Base-by-base conservation (phyloP, 2,113 vertebrate genomes). In the Malaclemys terrapin region DNA sequence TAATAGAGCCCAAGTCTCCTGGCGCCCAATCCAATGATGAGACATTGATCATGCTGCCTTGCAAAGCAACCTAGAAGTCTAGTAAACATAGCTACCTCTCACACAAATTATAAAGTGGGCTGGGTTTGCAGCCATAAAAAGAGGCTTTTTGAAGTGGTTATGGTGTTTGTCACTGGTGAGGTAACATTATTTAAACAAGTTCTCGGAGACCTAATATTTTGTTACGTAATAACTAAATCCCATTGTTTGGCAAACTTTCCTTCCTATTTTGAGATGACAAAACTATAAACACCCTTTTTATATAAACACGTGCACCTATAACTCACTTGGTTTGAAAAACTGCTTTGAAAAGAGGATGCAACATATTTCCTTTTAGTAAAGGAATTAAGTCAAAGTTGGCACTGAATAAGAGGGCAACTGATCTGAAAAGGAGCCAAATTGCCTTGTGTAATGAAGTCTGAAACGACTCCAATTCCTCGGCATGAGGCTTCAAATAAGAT, bases 371-470 rank as follows among this genome's bases (percentile, higher is more conserved):
- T 94, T 93, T 88, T 75, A 90, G 69, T 89, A 25, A 27, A 78
- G 38, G 75, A 72, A 88, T 79, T 75, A 96, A 94, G n/a, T 14
- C 78, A 95, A 92, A 57, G 49, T 80, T 29, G 75, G 16, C n/a
- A 96, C 47, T 91, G 47, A 91, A 45, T 2, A 57, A 94, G 89
- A 96, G 87, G 93, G 65, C 93, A 97, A 86, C 89, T 79, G 57
- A 52, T 95, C 45, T 97, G 88, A 93, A 91, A 93, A 88, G 87
- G 35, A 89, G 82, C 69, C 88, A 93, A 93, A 52, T 91, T 80
- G 56, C 16, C 83, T 93, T 62, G 20, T 91, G 88, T 19, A 93
- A 97, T 50, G 91, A 94, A 97, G 96, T 85, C 76, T 89, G 95
- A 95, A 79, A 80, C 31, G 54, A 82, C 59, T 87, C 80, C 42